Evolutionary conservation across 2,797 vertebrate species (phyloP), one percentile per base, ranked within the genome.

Genomic region (Anisognathus igniventris): DNA sequence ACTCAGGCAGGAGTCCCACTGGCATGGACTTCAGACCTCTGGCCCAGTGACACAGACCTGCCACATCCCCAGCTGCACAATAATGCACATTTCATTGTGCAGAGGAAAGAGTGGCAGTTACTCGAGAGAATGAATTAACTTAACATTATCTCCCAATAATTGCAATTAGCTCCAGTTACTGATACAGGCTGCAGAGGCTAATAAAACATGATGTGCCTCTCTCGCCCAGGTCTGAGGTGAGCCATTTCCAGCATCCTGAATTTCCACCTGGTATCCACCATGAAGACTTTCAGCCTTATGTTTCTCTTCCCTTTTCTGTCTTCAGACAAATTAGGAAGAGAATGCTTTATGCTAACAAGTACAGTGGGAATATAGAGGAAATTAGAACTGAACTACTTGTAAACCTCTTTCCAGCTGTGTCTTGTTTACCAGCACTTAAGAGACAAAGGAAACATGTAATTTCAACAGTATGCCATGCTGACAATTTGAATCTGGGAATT

Each of bases 351-450:
- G 68, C 61, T 91, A 93, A 94, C 47, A 89, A 80, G 68, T 70
- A 85, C 25, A 71, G 42, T 90, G 78, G 88, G 57, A 91, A 94
- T 93, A 83, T 0, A 3, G 39, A 77, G 47, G 23, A 90, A 93
- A 93, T 91, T 74, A 85, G 39, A n/a, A 74, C 47, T 71, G 61
- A 74, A 92, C 67, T 83, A 89, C 33, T 82, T 80, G 77, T 37
- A 67, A 58, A 87, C 57, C 64, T 90, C 84, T 77, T 92, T 83
- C 84, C 90, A 95, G 88, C 77, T 93, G 77, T 80, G 61, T 71
- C 72, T 82, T 89, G 72, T 94, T 95, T 93, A 93, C 57, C 17
- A 85, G 53, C 86, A 85, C 37, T 92, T 87, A 61, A 45, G 19
- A 92, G 65, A 76, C 57, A 93, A 57, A 91, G 57, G 50, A 92